Evolutionary conservation across 37 sponge, comb jelly and placozoan species (phyloP).

Genomic region (Cliona cf. orientalis): DNA sequence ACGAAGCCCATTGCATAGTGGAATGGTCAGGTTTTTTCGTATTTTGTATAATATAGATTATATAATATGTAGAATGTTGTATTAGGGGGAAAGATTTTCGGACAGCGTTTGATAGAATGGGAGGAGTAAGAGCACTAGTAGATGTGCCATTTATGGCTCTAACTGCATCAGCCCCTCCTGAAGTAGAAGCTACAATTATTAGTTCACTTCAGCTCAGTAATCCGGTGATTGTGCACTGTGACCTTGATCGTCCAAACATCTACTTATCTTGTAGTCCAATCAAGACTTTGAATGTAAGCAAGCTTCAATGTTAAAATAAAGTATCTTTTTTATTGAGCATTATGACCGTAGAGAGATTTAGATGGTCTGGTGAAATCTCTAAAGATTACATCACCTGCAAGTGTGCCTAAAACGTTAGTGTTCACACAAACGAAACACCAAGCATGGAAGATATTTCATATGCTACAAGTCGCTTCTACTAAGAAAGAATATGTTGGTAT

Average conservation of each 20-base stretch:
- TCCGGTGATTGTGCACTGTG: background rate
- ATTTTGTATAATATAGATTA: too few species aligned
- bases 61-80: too few species aligned
- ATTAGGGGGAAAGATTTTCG: too few species aligned
- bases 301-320: background rate
- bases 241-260: conserved; percentile 3
- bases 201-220: background rate
- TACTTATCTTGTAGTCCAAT: conserved; percentile 1
- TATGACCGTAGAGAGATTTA: background rate
- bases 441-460: background rate
- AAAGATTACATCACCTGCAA: too few species aligned
- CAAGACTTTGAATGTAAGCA: conserved; percentile 13
- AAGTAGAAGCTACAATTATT: background rate
- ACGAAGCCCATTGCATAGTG: too few species aligned
- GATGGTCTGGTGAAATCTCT: background rate
- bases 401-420: conserved; percentile 9
- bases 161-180: conserved; percentile 18
- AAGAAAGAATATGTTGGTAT: too few species aligned
- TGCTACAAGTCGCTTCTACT: background rate
- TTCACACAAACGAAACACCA: background rate
- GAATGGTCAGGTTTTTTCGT: too few species aligned
- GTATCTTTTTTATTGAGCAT: background rate
- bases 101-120: too few species aligned
- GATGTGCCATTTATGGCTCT: conserved; percentile 30
- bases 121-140: too few species aligned